phyloP scores from a whole-genome alignment of 2,113 vertebrate genomes.

The Barnardius zonarius region DNA sequence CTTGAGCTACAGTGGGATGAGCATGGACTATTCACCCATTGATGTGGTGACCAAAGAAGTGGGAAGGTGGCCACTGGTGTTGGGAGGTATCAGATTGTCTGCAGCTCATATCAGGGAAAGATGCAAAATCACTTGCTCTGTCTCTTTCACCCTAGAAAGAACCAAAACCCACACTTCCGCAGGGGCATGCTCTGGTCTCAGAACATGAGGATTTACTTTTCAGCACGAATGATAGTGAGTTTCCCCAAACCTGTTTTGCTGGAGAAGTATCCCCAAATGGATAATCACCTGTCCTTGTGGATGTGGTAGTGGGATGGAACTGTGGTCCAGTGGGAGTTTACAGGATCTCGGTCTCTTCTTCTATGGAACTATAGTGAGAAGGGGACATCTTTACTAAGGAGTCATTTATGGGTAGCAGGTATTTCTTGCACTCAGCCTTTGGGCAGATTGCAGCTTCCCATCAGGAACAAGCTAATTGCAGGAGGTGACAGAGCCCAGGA shows the following conservation, averaged over 20 bases:
- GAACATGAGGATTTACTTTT: not conserved
- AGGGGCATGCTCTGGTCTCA: not conserved
- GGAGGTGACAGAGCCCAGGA: not conserved
- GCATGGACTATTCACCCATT: rapidly evolving
- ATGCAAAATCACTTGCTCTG: not conserved
- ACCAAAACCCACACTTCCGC: not conserved
- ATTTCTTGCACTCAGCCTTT: not conserved
- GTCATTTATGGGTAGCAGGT: not conserved
- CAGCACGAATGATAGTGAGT: not conserved
- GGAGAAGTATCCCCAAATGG: not conserved
- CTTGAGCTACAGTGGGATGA: not conserved
- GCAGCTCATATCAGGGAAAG: not conserved
- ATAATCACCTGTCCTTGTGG: not conserved
- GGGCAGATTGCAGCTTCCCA: not conserved
- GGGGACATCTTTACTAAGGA: not conserved
- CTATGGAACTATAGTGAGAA: not conserved
- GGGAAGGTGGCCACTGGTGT: not conserved
- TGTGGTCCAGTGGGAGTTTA: not conserved
- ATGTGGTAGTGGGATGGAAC: not conserved
- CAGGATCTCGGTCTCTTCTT: not conserved
- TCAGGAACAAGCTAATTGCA: not conserved
- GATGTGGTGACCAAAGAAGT: no score
- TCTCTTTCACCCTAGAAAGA: rapidly evolving
- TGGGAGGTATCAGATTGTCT: not conserved
- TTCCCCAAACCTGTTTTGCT: not conserved